phyloP scores from a whole-genome alignment of 1,140 invertebrate species.

The Ceratina australensis region DNA sequence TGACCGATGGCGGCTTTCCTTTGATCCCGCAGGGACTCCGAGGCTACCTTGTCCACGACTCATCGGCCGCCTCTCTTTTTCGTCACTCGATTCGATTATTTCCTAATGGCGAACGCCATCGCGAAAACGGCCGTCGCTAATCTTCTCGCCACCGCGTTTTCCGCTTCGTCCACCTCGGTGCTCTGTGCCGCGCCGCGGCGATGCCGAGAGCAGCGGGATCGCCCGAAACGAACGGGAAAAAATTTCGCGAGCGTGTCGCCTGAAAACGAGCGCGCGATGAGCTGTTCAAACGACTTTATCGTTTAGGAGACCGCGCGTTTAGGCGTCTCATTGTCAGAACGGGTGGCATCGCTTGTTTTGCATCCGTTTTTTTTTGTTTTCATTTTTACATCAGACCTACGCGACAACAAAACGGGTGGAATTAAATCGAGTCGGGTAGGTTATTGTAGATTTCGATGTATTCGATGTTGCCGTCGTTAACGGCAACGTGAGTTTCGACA shows the following conservation, averaged over 20 bases:
- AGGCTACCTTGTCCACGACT: conserved; percentile 72
- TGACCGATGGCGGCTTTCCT: conserved; percentile 76
- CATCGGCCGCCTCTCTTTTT: conserved; percentile 60
- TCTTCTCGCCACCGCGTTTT: conserved; percentile 25
- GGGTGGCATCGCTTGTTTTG: neutral
- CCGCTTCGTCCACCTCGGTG: neutral
- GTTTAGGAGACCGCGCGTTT: neutral
- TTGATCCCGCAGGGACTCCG: conserved; percentile 72
- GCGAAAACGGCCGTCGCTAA: conserved; percentile 55
- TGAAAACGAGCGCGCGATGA: conserved; percentile 17
- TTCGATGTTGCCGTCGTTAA: neutral
- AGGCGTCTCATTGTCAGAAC: neutral
- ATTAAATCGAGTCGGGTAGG: neutral
- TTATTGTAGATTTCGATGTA: neutral
- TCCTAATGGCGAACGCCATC: conserved; percentile 64
- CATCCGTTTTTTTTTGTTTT: neutral
- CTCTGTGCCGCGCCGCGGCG: neutral
- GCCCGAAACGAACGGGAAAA: neutral
- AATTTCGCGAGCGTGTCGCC: conserved; percentile 16
- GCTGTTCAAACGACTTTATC: conserved; percentile 38
- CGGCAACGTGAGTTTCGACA: conserved; percentile 1
- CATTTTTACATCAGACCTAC: neutral
- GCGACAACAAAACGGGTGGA: neutral
- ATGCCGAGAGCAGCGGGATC: neutral
- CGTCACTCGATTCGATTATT: conserved; percentile 68